A percentile compares a stretch with the other conserved stretches of the same genome.
These are phyloP conservation scores for Fragum whitleyi DNA, from an alignment of 2,888 invertebrate genomes.

Conservation along the genomic window DNA sequence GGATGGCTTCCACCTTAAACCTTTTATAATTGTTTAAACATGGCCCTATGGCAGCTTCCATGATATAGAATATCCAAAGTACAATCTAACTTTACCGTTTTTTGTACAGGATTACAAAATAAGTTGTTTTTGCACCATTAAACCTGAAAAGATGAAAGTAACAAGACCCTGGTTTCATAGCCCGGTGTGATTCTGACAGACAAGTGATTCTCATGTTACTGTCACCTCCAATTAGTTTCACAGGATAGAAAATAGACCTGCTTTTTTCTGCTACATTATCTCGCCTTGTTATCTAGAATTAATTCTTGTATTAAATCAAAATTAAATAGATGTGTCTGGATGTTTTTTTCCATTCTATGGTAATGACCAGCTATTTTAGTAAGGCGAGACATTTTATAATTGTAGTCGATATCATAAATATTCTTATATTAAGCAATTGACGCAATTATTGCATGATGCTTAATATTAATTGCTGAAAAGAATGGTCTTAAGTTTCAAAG, in stretches of 20 bases:
- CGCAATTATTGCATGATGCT: no score
- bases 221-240: slow-evolving; percentile 16
- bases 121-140: slow-evolving; percentile 26
- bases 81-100: slow-evolving; percentile 11
- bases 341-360: background rate
- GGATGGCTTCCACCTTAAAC: background rate
- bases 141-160: slow-evolving; percentile 21
- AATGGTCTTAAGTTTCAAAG: no score
- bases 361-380: background rate
- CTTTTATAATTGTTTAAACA: slow-evolving; percentile 18
- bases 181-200: slow-evolving; percentile 27
- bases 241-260: background rate
- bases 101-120: slow-evolving; percentile 26
- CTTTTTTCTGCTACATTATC: slow-evolving; percentile 17
- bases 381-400: background rate
- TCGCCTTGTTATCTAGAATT: slow-evolving; percentile 20
- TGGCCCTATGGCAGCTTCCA: background rate
- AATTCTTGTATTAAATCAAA: slow-evolving; percentile 15
- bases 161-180: background rate
- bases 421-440: no score
- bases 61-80: background rate
- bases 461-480: no score
- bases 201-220: slow-evolving; percentile 29
- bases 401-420: background rate
- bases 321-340: slow-evolving; percentile 6